These are phyloP conservation scores for Caenorhabditis tropicalis DNA, from an alignment of 1,140 invertebrate species.

Conservation along the genomic window DNA sequence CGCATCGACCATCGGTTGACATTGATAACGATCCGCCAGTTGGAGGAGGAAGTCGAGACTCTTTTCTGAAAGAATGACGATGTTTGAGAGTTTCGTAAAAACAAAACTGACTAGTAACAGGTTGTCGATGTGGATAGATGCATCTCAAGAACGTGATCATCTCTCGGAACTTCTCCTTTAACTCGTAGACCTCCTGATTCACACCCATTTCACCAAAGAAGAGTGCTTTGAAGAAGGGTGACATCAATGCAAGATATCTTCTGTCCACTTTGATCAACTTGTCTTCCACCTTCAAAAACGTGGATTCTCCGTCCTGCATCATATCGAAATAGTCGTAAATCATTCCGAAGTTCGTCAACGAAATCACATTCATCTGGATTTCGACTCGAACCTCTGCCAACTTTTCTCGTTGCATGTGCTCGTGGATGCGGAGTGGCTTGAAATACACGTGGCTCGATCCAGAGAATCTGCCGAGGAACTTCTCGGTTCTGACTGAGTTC, in stretches of 20 bases:
- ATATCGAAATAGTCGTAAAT: slow-evolving; percentile 9
- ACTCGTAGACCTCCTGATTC: background rate
- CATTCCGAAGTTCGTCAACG: background rate
- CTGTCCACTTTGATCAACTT: background rate
- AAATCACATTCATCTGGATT: background rate
- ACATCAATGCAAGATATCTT: background rate
- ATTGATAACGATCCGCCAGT: slow-evolving; percentile 10
- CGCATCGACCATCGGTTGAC: background rate
- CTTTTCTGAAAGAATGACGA: background rate
- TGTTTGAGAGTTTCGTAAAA: background rate
- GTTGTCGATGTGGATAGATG: background rate
- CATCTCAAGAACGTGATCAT: background rate
- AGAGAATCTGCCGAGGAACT: background rate
- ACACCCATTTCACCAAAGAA: background rate
- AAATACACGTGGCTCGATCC: background rate
- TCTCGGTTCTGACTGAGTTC: background rate
- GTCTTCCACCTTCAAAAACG: background rate
- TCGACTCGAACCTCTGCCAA: background rate
- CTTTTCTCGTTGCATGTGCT: background rate
- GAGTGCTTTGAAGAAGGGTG: slow-evolving; percentile 5
- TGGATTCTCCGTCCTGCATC: background rate
- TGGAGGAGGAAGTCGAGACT: slow-evolving; percentile 3
- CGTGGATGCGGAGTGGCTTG: background rate
- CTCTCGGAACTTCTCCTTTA: slow-evolving; percentile 31
- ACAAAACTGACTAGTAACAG: background rate